These are phyloP conservation scores for Heliocidaris erythrogramma DNA, from an alignment of 35 echinoderm and acorn worm genomes.

Conservation along the genomic window DNA sequence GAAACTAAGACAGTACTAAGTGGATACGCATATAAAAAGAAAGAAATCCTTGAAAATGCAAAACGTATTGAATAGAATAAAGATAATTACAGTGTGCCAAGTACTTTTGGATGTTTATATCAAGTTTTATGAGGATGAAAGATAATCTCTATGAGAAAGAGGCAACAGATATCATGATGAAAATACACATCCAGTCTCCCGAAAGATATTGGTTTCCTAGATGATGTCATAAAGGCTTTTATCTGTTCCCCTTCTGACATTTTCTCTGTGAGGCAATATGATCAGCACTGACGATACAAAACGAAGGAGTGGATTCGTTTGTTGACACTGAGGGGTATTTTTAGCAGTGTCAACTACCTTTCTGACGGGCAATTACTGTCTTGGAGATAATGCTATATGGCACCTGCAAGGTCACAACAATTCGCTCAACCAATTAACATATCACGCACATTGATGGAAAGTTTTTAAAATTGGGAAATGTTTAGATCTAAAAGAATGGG, in stretches of 20 bases:
- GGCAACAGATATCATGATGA: background rate
- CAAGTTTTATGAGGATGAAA: too few relatives aligned
- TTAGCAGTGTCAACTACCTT: background rate
- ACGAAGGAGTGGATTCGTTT: background rate
- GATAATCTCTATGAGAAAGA: background rate
- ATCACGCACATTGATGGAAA: background rate
- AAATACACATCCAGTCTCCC: background rate
- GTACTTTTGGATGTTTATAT: too few relatives aligned
- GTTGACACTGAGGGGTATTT: background rate
- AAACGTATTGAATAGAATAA: too few relatives aligned
- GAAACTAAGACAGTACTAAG: too few relatives aligned
- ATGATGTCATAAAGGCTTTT: background rate
- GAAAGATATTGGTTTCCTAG: background rate
- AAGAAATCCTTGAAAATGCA: too few relatives aligned
- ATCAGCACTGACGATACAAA: background rate
- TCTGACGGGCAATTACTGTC: background rate
- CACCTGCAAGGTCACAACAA: background rate
- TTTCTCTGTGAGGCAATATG: background rate
- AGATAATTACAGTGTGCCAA: too few relatives aligned
- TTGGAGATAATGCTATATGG: background rate
- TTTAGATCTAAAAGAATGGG: background rate
- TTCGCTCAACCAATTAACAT: background rate
- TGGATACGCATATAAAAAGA: too few relatives aligned
- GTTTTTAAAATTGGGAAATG: background rate
- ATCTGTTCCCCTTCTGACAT: background rate